Conservation (phyloP, 2,888 invertebrate species). For the Eulithis testata region DNA sequence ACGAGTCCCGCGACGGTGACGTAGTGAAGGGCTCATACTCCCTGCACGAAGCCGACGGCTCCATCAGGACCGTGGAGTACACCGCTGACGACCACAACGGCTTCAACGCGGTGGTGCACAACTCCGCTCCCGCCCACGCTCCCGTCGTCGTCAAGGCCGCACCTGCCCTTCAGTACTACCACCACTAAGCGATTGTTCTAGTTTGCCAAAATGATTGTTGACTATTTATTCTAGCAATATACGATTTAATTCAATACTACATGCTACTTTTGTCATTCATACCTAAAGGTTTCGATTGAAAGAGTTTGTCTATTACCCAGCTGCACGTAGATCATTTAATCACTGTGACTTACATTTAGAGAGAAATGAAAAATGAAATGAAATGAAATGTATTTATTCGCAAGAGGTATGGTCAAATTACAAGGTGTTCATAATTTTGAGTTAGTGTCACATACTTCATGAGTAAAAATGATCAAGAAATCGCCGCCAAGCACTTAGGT, state of each 20-base stretch:
- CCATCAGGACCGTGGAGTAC: conserved; percentile 83
- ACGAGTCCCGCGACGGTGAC: conserved; percentile 82
- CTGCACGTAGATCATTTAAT: not conserved
- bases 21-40: conserved; percentile 83
- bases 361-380: too few species aligned
- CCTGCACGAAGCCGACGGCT: conserved; percentile 83
- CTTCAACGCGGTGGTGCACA: conserved; percentile 73
- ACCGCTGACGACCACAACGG: conserved; percentile 82
- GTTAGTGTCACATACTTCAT: too few species aligned
- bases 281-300: too few species aligned
- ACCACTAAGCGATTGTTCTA: conserved; percentile 50
- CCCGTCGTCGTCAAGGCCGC: conserved; percentile 62
- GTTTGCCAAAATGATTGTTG: conserved; percentile 37
- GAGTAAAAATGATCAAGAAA: too few species aligned
- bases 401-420: too few species aligned
- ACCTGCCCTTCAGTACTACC: conserved; percentile 63
- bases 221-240: conserved; percentile 46
- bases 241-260: conserved; percentile 18
- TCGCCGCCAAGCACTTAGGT: too few species aligned
- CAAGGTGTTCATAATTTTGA: too few species aligned
- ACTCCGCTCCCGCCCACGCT: conserved; percentile 63
- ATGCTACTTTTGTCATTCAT: too few species aligned
- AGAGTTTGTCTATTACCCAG: too few species aligned
- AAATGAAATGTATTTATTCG: too few species aligned
- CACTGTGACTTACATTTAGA: too few species aligned